phyloP scores from a whole-genome alignment of 2,113 vertebrate genomes.

The Hippoglossus stenolepis region DNA sequence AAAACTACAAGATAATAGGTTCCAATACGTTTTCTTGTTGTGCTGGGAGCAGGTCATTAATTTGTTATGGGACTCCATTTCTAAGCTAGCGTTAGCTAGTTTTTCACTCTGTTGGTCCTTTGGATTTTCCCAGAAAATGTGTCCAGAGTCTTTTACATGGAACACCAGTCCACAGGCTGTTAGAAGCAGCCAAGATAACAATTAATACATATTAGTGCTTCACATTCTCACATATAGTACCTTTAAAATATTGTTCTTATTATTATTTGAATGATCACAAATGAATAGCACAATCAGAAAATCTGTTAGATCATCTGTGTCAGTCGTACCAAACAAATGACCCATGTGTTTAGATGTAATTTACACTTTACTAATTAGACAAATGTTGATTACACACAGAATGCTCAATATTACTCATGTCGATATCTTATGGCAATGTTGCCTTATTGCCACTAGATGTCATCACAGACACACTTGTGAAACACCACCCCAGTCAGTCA shows the following conservation, averaged over 20 bases:
- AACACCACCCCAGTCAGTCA: slow-evolving; percentile 16
- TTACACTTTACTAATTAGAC: slow-evolving; percentile 33
- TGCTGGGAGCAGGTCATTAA: too few relatives aligned
- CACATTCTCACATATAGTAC: background rate
- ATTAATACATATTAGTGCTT: background rate
- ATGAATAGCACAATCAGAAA: slow-evolving; percentile 82
- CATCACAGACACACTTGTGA: slow-evolving; percentile 28
- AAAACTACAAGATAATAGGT: too few relatives aligned
- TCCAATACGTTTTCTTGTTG: too few relatives aligned
- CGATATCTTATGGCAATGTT: slow-evolving; percentile 12
- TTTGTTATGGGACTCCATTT: too few relatives aligned
- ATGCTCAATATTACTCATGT: slow-evolving; percentile 33
- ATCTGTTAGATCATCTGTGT: slow-evolving; percentile 58
- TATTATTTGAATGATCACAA: slow-evolving; percentile 68
- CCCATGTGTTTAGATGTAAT: slow-evolving; percentile 47
- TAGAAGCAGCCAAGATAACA: background rate
- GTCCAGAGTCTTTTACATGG: background rate
- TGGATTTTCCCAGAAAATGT: background rate
- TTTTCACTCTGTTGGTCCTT: too few relatives aligned
- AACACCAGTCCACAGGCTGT: background rate
- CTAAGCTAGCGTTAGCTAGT: too few relatives aligned
- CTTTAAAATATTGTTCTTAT: slow-evolving; percentile 27
- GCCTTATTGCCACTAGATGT: slow-evolving; percentile 45
- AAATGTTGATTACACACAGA: slow-evolving; percentile 21
- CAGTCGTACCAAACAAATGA: slow-evolving; percentile 48